Percentiles rank a stretch among this genome's conserved stretches.
These are phyloP conservation scores for Iselma pallidipennis DNA, from an alignment of 2,888 invertebrate species.

Conservation along the genomic window DNA sequence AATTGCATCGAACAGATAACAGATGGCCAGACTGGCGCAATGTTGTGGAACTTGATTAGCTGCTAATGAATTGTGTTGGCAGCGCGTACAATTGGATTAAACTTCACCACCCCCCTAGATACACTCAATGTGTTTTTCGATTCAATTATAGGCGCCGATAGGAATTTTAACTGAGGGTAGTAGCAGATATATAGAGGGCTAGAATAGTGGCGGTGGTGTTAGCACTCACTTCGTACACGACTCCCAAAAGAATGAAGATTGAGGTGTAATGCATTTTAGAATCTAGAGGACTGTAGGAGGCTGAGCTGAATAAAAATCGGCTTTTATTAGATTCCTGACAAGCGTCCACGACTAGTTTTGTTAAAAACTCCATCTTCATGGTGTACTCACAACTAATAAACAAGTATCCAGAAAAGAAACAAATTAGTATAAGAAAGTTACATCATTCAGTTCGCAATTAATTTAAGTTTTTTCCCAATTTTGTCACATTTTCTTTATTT, in stretches of 20 bases:
- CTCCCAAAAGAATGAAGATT: constrained; percentile 38
- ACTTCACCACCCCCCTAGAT: constrained; percentile 31
- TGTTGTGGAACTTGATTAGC: constrained; percentile 54
- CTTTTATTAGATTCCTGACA: constrained; percentile 18
- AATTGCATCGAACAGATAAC: constrained; percentile 45
- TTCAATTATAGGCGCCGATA: constrained; percentile 46
- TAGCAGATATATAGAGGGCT: constrained; percentile 40
- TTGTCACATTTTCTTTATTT: too few relatives aligned
- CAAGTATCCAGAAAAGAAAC: neutral
- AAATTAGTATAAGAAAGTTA: neutral
- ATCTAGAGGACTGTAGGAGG: constrained; percentile 32
- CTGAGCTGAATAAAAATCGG: constrained; percentile 36
- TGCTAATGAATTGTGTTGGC: constrained; percentile 52
- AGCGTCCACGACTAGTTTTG: neutral
- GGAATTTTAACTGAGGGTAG: constrained; percentile 44
- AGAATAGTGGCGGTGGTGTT: constrained; percentile 9
- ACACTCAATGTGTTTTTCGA: constrained; percentile 49
- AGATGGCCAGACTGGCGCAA: constrained; percentile 46
- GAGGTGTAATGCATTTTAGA: constrained; percentile 41
- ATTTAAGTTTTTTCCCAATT: too few relatives aligned
- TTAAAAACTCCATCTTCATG: neutral
- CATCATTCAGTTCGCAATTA: neutral
- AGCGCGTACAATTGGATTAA: constrained; percentile 50
- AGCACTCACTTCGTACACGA: neutral
- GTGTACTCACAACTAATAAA: neutral